A percentile compares a stretch with the other conserved stretches of the same genome.
These are phyloP conservation scores for Cataglyphis altisquamis DNA, from an alignment of 2,888 invertebrate genomes.

Conservation along the genomic window DNA sequence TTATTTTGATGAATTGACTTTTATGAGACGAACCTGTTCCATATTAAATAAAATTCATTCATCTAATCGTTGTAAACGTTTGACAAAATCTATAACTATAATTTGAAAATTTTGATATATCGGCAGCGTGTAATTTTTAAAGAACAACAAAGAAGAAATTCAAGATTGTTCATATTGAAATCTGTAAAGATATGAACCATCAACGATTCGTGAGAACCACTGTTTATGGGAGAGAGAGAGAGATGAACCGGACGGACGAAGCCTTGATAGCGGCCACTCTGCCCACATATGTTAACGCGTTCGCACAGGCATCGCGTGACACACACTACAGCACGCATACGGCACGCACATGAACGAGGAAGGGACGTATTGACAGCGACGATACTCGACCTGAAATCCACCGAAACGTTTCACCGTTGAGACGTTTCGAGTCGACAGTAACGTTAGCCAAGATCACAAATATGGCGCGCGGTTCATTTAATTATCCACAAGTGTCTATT, in stretches of 20 bases:
- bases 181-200: background rate
- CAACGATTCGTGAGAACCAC: conserved; percentile 71
- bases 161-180: background rate
- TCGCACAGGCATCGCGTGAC: conserved; percentile 68
- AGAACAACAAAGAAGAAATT: background rate
- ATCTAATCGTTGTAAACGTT: background rate
- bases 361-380: conserved; percentile 63
- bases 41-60: background rate
- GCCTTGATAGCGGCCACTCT: conserved; percentile 74
- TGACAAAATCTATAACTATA: background rate
- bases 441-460: conserved; percentile 35
- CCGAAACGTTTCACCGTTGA: conserved; percentile 48
- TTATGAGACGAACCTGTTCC: background rate
- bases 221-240: conserved; percentile 56
- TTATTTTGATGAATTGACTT: conserved; percentile 37
- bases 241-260: conserved; percentile 69
- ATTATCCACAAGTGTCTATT: background rate
- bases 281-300: conserved; percentile 75
- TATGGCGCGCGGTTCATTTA: background rate
- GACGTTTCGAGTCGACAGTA: conserved; percentile 42
- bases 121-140: background rate
- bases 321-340: conserved; percentile 65
- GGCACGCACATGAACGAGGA: conserved; percentile 67
- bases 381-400: conserved; percentile 57
- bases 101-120: background rate